Evolutionary conservation across 1,140 invertebrate species (phyloP).

Genomic region (Lerema accius): DNA sequence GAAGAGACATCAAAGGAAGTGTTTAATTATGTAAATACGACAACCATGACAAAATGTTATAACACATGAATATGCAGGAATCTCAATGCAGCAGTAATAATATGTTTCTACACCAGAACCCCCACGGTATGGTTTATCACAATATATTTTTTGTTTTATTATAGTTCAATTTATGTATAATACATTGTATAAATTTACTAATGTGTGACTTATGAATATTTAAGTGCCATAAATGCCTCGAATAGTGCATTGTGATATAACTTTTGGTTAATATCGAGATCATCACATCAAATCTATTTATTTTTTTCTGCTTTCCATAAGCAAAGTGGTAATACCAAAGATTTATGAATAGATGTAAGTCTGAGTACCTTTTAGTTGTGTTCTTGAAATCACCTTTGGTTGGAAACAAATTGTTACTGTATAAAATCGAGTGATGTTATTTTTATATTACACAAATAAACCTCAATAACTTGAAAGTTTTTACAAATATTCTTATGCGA

Average conservation of each 20-base stretch:
- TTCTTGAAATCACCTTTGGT: constrained; percentile 53
- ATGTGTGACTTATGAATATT: constrained; percentile 3
- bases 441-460: constrained; percentile 73
- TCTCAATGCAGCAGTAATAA: constrained; percentile 78
- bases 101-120: constrained; percentile 74
- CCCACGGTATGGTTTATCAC: constrained; percentile 1
- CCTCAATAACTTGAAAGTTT: constrained; percentile 65
- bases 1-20: constrained; percentile 95
- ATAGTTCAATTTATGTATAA: constrained; percentile 7
- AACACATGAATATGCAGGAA: constrained; percentile 64
- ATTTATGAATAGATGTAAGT: constrained; percentile 77
- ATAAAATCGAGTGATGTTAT: constrained; percentile 69
- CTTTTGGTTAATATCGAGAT: constrained; percentile 35
- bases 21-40: constrained; percentile 91
- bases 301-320: constrained; percentile 59
- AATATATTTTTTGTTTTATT: constrained; percentile 9
- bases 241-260: constrained; percentile 40
- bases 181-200: constrained; percentile 8
- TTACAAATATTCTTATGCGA: constrained; percentile 68
- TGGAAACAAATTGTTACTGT: constrained; percentile 82
- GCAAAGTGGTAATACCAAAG: constrained; percentile 75
- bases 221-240: constrained; percentile 50
- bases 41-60: constrained; percentile 57
- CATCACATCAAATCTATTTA: constrained; percentile 53
- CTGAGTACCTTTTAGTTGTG: constrained; percentile 56